Conservation (phyloP, 2,888 invertebrate species). For the Drepana falcataria region DNA sequence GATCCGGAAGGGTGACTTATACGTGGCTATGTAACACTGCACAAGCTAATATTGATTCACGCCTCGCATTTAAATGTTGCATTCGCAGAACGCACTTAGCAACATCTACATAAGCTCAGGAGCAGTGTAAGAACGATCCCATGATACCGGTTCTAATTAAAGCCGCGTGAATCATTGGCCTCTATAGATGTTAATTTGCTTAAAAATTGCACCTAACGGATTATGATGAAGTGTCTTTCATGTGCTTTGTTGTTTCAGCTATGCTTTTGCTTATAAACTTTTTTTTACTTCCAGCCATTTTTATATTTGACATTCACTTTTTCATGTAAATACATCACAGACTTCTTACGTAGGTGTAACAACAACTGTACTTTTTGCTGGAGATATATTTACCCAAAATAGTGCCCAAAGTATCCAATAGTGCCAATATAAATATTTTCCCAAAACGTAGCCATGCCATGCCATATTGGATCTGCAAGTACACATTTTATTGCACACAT, state of each 20-base stretch:
- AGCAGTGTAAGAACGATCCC: constrained; percentile 55
- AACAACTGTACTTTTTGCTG: no score
- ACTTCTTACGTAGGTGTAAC: no score
- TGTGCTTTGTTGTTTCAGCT: constrained; percentile 18
- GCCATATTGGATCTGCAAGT: constrained; percentile 1
- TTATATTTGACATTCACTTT: not conserved
- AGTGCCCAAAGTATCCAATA: no score
- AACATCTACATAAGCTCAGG: constrained; percentile 40
- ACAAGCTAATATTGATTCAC: constrained; percentile 40
- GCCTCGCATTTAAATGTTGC: constrained; percentile 43
- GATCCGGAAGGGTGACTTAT: constrained; percentile 15
- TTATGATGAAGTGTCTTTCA: constrained; percentile 32
- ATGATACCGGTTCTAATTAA: constrained; percentile 67
- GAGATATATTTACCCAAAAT: no score
- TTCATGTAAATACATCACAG: no score
- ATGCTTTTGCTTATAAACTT: constrained; percentile 16
- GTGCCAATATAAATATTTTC: no score
- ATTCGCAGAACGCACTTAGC: constrained; percentile 60
- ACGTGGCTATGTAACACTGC: constrained; percentile 26
- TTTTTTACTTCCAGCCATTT: not conserved
- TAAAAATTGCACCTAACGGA: constrained; percentile 56
- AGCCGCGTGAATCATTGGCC: constrained; percentile 56
- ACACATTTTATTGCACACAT: constrained; percentile 5
- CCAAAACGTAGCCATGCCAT: not conserved
- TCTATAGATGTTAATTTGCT: constrained; percentile 52